Base-by-base conservation (phyloP, 2,113 vertebrate species). In the Tachysurus fulvidraco region DNA sequence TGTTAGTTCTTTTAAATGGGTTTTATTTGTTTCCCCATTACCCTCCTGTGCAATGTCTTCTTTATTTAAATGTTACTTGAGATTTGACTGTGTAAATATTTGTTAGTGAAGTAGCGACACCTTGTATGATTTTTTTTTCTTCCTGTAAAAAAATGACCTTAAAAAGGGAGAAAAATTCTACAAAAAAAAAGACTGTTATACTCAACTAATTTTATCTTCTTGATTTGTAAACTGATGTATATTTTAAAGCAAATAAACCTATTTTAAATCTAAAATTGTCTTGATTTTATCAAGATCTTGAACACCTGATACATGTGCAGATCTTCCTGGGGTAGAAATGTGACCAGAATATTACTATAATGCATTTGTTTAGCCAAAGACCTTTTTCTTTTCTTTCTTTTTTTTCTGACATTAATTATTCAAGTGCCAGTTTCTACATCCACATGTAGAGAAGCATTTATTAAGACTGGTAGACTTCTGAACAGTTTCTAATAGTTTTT, bases 201-300 rank as follows among this genome's bases (percentile, higher is more conserved):
- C 95, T 94, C 91, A 93, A 94, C 92, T 95, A 94, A 95, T 91
- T 94, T 95, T 95, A 96, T 97, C 96, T 96, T 96, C 96, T 94
- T 93, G 96, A 92, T 96, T 95, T 96, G 96, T 98, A 95, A 96
- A 96, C 94, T 92, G 87, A 97, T 96, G 95, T 96, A 96, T 97
- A 98, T 99, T 99, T 98, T 98, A 96, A 98, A 96, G 95, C 89
- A 92, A 96, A 97, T 97, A 96, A 98, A 98, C 95, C 92, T 98
- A 98, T 98, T 98, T 98, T 98, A 97, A 96, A 95, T 94, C 86
- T 96, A 95, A 54, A 17, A 44, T 28, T 30, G 73, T 76, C 36
- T 25, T 23, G 5, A n/a, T n/a, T 36, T 71, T 71, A 19, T 41
- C 84, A 77, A 81, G 57, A 64, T 64, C 5, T 71, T 46, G 41